Conservation (phyloP, 2,888 invertebrate genomes). For the Callosobruchus maculatus region DNA sequence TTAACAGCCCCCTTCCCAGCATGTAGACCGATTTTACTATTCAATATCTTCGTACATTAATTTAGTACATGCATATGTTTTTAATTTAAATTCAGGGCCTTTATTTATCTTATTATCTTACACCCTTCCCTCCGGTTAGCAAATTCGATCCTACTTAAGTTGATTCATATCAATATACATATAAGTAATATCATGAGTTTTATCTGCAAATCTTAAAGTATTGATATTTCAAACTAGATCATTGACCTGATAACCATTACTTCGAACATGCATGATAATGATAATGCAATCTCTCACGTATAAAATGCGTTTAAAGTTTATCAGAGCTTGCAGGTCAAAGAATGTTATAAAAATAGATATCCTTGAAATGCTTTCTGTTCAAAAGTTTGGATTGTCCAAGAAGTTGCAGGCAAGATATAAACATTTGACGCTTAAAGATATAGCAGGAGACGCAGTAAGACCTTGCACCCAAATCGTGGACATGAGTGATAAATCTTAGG, state of each 20-base stretch:
- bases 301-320: neutral
- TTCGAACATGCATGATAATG: neutral
- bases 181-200: neutral
- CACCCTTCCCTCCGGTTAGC: too few species aligned
- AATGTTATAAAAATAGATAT: neutral
- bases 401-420: neutral
- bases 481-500: too few species aligned
- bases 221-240: neutral
- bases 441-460: too few species aligned
- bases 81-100: too few species aligned
- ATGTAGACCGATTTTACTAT: too few species aligned
- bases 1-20: too few species aligned
- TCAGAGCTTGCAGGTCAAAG: neutral
- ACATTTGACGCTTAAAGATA: too few species aligned
- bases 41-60: too few species aligned
- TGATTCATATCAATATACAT: neutral
- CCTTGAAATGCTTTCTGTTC: neutral
- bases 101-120: too few species aligned
- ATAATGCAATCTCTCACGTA: neutral
- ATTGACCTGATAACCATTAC: neutral
- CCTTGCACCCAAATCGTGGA: too few species aligned
- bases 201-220: neutral
- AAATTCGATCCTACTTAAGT: too few species aligned
- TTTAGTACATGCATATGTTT: too few species aligned
- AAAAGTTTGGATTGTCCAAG: neutral